Conservation (phyloP, 2,797 vertebrate genomes). For the Brachyalestes nurse region DNA sequence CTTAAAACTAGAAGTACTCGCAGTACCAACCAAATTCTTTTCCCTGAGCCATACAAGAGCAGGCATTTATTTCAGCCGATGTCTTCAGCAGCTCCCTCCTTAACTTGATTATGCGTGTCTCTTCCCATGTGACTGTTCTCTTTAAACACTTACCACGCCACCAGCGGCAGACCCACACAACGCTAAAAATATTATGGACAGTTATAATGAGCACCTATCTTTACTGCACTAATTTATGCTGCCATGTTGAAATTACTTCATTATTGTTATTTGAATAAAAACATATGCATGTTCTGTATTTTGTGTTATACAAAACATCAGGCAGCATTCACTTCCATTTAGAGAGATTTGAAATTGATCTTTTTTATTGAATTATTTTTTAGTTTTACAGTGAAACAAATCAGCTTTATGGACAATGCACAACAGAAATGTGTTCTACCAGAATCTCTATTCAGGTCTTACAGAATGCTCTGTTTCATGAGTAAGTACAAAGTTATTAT, state of each 20-base stretch:
- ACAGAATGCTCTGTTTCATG: conserved; percentile 13
- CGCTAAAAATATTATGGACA: neutral
- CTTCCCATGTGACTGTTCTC: conserved; percentile 41
- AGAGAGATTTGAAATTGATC: too few species aligned
- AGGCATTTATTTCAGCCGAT: conserved; percentile 1
- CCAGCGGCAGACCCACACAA: neutral
- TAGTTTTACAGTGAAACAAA: conserved; percentile 11
- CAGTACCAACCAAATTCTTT: neutral
- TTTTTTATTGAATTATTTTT: neutral
- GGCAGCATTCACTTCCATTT: too few species aligned
- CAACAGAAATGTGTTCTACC: neutral
- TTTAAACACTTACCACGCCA: conserved; percentile 11
- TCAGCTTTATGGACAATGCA: neutral
- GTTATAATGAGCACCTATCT: neutral
- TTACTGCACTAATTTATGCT: neutral
- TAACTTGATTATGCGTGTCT: conserved; percentile 42
- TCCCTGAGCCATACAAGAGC: neutral
- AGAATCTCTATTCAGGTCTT: neutral
- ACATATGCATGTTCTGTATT: neutral
- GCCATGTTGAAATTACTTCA: neutral
- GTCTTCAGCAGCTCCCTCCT: conserved; percentile 21
- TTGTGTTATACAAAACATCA: neutral
- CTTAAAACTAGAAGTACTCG: neutral
- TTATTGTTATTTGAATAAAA: neutral
- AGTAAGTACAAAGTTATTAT: neutral